Evolutionary conservation across 2,888 invertebrate species (phyloP), one percentile per base, ranked within the genome.

Genomic region (Himalopsyche kuldschensis): DNA sequence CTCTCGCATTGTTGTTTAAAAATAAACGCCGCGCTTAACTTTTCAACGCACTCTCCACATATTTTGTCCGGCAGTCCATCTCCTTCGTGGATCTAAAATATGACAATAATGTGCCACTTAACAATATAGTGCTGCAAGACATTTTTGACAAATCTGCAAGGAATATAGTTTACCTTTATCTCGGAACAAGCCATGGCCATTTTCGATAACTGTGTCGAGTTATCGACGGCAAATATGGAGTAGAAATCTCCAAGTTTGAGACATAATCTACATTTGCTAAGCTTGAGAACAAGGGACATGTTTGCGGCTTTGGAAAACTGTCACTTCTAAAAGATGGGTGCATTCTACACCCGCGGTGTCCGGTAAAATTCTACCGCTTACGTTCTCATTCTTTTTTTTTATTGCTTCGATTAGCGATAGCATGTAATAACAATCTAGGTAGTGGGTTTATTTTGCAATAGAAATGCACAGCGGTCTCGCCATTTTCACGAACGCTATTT

Each of bases 201-300:
- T 86, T 91, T 91, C 35, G 92, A 90, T 20, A 92, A 89, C 87
- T 91, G 92, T 48, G 91, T 86, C 47, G 90, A 89, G 88, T 91
- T 91, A 89, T 92, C 92, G 88, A 90, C 89, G 82, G 92, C 90
- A 87, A 91, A 92, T 87, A 92, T 92, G 86, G 92, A 92, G 87
- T 91, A 92, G 87, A 92, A 92, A 87, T 92, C 92, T 79, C 92
- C 92, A 82, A 92, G 90, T 88, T 92, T 92, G 88, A 92, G 90
- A 88, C 92, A 92, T 79, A 92, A 90, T 88, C 92, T 91, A 89
- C 92, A 92, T 90, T 92, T 92, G 88, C 92, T 92, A 84, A 92
- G 89, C 88, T 83, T 85, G 78, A 84, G 84, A 46, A 84, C 80
- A 75, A 84, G 84, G 76, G 84, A 84, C 84, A 84, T 84, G 79